Evolutionary conservation across 30 jellyfish, hydroid and myxozoan genomes (phyloP).

Genomic region (Cassiopea andromeda): DNA sequence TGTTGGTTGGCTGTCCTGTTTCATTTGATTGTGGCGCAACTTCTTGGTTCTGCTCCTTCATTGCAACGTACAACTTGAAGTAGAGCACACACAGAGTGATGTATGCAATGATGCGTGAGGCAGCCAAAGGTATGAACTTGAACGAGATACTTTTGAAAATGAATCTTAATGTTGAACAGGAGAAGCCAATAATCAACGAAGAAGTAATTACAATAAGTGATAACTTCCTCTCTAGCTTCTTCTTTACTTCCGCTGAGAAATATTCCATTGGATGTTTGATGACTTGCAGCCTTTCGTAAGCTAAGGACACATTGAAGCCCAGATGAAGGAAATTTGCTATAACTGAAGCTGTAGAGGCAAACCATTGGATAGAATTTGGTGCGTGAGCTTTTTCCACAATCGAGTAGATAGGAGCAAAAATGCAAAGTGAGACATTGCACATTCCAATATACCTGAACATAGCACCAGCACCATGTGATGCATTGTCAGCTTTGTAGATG

Average conservation of each 20-base stretch:
- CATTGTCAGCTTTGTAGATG: background rate
- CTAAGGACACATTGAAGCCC: slow-evolving; percentile 5
- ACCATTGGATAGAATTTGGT: background rate
- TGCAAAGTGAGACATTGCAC: background rate
- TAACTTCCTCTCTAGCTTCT: background rate
- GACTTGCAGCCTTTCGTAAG: background rate
- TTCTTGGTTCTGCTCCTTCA: background rate
- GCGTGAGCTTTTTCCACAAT: background rate
- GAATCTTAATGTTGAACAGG: background rate
- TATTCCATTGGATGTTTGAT: background rate
- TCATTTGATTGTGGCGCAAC: background rate
- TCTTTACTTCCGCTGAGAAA: background rate
- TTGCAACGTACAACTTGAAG: background rate
- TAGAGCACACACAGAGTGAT: background rate
- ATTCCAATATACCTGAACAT: background rate
- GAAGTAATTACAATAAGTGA: background rate
- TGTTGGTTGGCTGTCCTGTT: background rate
- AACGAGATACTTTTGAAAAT: background rate
- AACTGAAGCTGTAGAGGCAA: background rate
- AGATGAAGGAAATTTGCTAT: background rate
- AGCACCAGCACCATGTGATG: background rate
- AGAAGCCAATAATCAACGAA: background rate
- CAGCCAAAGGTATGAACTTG: background rate
- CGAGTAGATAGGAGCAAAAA: background rate
- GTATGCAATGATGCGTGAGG: background rate